A percentile compares a stretch with the other conserved stretches of the same genome.
Conservation (phyloP, 37 sponge, comb jelly and placozoan genomes). For the Chondrilla cf. caribensis region DNA sequence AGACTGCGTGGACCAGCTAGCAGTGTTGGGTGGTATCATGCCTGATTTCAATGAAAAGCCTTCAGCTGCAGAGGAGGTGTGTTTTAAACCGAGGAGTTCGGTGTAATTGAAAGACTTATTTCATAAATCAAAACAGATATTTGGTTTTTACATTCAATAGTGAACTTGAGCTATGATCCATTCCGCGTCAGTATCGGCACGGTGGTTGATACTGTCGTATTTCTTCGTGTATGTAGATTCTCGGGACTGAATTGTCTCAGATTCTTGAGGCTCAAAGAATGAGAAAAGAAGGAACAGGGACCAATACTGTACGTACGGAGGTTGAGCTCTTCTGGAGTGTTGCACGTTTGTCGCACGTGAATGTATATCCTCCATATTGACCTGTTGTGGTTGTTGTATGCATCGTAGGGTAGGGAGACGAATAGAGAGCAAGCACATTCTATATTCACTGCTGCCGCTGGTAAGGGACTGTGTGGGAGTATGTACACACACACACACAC, state of each 20-base stretch:
- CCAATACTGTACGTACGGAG: too few relatives aligned
- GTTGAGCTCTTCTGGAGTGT: too few relatives aligned
- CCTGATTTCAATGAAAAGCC: constrained; percentile 52
- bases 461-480: neutral
- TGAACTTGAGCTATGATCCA: too few relatives aligned
- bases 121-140: neutral
- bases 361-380: neutral
- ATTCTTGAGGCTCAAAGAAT: constrained; percentile 72
- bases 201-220: too few relatives aligned
- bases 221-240: constrained; percentile 38
- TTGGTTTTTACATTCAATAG: neutral
- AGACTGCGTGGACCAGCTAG: constrained; percentile 81
- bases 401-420: neutral
- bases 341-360: too few relatives aligned
- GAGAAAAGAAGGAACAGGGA: constrained; percentile 9
- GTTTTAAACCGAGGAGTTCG: neutral
- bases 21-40: constrained; percentile 76
- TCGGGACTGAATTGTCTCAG: constrained; percentile 68
- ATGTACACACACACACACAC: too few relatives aligned
- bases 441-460: neutral
- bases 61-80: constrained; percentile 57
- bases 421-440: neutral
- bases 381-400: neutral
- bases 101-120: neutral
- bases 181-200: too few relatives aligned